Base-by-base conservation (phyloP, 2,797 vertebrate genomes). In the Apogon talboti region DNA sequence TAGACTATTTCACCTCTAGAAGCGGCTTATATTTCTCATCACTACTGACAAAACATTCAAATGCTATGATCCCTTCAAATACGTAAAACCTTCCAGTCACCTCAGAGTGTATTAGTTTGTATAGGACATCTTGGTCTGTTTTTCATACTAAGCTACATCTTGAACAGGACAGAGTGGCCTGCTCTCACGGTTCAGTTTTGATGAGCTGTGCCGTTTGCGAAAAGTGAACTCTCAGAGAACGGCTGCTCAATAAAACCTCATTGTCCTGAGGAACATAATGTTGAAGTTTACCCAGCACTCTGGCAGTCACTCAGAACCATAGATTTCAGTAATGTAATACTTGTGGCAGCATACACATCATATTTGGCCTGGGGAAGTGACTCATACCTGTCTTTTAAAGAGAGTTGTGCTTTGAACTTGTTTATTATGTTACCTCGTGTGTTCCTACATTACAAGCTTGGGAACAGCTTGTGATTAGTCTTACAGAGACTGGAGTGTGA, bases 291-390 rank as follows among this genome's bases (percentile, higher is more conserved):
- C 74, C 72, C 43, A 21, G 55, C 53, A 47, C 68, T 61, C 64
- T 37, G 68, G 51, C 66, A 60, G 73, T 49, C 60, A 30, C 66
- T 67, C 61, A 51, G 74, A 76, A 60, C 38, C 66, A 62, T 68
- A 84, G 74, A 83, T 78, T 82, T 68, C 66, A 57, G 69, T 85
- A 88, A 88, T 83, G 71, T 61, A 84, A 88, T 87, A 84, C 58
- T 81, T 64, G 83, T 84, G 64, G 78, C 78, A 62, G 70, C 76
- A 78, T 59, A 79, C 84, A 63, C 65, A 86, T 85, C 79, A 72
- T 64, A 72, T 87, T 85, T 76, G 79, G 82, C 87, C 85, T 41
- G 47, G 67, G 82, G 83, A 87, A 66, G 78, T 69, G 83, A 82
- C 77, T 85, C 68, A 82, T 77, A 59, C 60, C 73, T 68, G 84